Evolutionary conservation across 2,113 vertebrate species (phyloP), one percentile per base, ranked within the genome.

Genomic region (Geothlypis trichas): DNA sequence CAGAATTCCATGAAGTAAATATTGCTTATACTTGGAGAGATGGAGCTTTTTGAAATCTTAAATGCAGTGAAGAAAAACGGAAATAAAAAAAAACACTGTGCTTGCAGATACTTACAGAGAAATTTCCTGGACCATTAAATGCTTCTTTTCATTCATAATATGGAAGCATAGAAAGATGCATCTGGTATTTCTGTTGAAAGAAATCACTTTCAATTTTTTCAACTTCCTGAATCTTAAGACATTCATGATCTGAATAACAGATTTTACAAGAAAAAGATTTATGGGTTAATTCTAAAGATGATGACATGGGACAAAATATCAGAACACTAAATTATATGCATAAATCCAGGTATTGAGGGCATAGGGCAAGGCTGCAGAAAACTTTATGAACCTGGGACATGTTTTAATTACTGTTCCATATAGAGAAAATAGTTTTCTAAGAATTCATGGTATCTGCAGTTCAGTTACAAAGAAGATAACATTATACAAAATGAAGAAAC

Each of bases 151-250:
- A 87, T 94, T 96, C 66, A 71, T 74, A 49, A 80, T 80, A 30
- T 26, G 41, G 65, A 84, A 80, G 47, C 19, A 5, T 57, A 75
- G 51, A 46, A 67, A 84, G 72, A 92, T 94, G 94, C 91, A 96
- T 89, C 93, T 94, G 88, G 71, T 79, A 57, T 83, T 87, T 87
- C 84, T 83, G 41, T 73, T 94, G 74, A 82, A 94, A 91, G 66
- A 87, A 96, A 89, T 93, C 52, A 54, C 11, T 55, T 13, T 52
- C 54, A 22, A 21, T 66, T 90, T 93, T 84, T 87, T 81, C 41
- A 74, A 0, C 78, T 91, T 97, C 91, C 84, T 93, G 79, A 83
- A 93, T 31, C 57, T 90, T 71, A 89, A 78, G 73, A 30, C 55
- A 88, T 82, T 78, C 17, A 14, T 71, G 41, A 57, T 87, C 47